Evolutionary conservation across 1,140 invertebrate species (phyloP), one percentile per base, ranked within the genome.

Genomic region (Lordiphosa clarofinis): DNA sequence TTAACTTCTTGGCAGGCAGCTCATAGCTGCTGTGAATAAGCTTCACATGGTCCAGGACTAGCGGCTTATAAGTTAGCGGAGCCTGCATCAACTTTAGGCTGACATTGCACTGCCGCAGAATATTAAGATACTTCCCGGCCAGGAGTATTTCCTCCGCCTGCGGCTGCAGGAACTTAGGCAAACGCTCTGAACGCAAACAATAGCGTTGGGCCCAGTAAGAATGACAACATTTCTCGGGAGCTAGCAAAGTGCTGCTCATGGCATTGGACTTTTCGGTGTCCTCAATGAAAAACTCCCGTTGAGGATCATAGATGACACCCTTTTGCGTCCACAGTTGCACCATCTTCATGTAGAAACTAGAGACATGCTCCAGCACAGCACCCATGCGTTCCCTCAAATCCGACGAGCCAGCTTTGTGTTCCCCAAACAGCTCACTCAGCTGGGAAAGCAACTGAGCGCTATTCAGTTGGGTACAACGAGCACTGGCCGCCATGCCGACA

Each of bases 261-360:
- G 43, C 50, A 37, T 28, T 60, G 5, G 57, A 21, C 0, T 37
- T 33, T 10, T 64, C 66, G 4, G 54, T 61, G 38, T 84, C 78
- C 56, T 86, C 68, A 0, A 84, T 52, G 1, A 73, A 84, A 24
- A 84, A 84, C 42, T 84, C 79, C 1, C 42, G 19, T 0, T 60
- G 55, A 0, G 43, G 7, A 15, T 84, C 78, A 43, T 73, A 73
- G 5, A 84, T 33, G 0, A 78, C 40, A 0, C 78, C 78, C 39
- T 86, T 78, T 19, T 84, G 78, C 0, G 50, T 78, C 78, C 78
- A 84, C 9, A 78, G 11, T 33, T 84, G 79, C 5, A 84, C 79
- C 19, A 86, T 73, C 12, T 84, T 84, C 78, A 84, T 86, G 24
- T 84, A 84, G n/a, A 44, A 28, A 1, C 50, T 31, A 0, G 64